Conservation (phyloP, 2,888 invertebrate genomes). For the Amblyteles armatorius region DNA sequence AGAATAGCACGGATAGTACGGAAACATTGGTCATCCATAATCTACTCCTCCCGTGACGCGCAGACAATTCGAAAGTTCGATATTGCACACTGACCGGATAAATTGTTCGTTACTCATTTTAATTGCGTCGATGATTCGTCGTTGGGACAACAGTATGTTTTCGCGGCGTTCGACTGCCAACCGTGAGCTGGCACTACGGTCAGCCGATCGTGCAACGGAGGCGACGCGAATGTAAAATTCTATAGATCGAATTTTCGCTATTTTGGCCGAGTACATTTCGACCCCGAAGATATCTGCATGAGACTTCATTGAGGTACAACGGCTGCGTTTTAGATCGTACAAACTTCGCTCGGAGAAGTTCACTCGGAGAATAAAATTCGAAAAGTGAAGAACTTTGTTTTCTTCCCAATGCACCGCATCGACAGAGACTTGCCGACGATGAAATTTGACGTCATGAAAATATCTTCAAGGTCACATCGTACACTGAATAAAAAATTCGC, state of each 20-base stretch:
- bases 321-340: too few relatives aligned
- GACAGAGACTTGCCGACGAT: too few relatives aligned
- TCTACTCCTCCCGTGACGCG: slow-evolving; percentile 14
- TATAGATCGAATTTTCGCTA: not conserved
- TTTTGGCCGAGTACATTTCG: not conserved
- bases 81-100: not conserved
- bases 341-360: too few relatives aligned
- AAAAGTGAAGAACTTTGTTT: too few relatives aligned
- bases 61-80: slow-evolving; percentile 10
- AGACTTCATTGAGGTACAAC: too few relatives aligned
- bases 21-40: slow-evolving; percentile 27
- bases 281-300: too few relatives aligned
- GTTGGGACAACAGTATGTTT: not conserved
- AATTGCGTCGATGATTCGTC: slow-evolving; percentile 1
- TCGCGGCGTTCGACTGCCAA: not conserved
- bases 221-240: not conserved
- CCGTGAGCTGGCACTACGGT: not conserved
- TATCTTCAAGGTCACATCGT: too few relatives aligned
- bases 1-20: not conserved
- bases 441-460: too few relatives aligned
- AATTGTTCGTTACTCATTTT: not conserved
- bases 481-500: too few relatives aligned
- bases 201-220: not conserved
- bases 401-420: too few relatives aligned
- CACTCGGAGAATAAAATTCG: not conserved